phyloP scores from a whole-genome alignment of 2,113 vertebrate species.

The Centrocercus urophasianus region DNA sequence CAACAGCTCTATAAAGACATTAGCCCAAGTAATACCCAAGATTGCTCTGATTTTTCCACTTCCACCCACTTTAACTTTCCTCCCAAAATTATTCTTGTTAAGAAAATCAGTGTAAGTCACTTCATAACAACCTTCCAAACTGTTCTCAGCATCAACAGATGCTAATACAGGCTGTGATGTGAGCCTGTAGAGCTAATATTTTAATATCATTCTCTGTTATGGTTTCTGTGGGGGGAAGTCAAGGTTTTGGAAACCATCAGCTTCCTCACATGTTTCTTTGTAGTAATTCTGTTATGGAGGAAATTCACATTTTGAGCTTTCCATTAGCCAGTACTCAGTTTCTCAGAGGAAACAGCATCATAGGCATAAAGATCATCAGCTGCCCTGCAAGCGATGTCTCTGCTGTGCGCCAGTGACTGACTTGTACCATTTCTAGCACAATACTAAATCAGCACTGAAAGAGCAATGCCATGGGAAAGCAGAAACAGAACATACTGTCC shows the following conservation, averaged over 20 bases:
- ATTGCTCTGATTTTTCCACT: background rate
- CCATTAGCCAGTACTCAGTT: background rate
- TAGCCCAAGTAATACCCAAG: background rate
- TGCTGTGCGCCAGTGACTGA: background rate
- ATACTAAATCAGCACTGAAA: background rate
- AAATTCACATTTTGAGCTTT: background rate
- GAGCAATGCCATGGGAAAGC: slow-evolving; percentile 18
- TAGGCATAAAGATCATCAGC: background rate
- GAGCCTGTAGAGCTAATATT: background rate
- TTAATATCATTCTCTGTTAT: background rate
- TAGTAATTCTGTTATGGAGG: background rate
- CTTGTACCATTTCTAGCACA: background rate
- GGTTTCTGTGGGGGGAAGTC: background rate
- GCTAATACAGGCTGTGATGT: background rate
- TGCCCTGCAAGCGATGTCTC: background rate
- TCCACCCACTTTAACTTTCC: background rate
- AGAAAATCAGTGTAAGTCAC: background rate
- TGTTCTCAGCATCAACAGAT: background rate
- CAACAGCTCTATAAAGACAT: background rate
- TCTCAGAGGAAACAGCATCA: background rate
- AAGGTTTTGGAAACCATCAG: background rate
- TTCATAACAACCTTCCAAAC: background rate
- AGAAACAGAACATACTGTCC: slow-evolving; percentile 57
- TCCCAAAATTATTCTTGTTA: background rate
- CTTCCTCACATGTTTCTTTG: background rate